A percentile compares a stretch with the other conserved stretches of the same genome.
Evolutionary conservation across 2,888 invertebrate genomes (phyloP).

Genomic region (Aelia acuminata): DNA sequence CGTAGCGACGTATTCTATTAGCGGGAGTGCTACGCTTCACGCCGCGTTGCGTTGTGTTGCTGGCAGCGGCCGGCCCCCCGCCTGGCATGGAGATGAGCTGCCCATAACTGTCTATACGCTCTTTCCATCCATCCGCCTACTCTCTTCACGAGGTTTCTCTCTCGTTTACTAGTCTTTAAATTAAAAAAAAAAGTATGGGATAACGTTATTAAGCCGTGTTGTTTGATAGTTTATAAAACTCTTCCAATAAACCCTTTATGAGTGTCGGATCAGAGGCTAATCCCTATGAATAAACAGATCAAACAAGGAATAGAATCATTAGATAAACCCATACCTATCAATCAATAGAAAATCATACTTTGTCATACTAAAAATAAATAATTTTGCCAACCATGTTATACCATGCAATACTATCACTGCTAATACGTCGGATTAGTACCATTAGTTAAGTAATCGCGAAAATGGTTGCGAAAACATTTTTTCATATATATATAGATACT

Average conservation of each 20-base stretch:
- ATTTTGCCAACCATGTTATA: too few relatives aligned
- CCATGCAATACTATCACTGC: too few relatives aligned
- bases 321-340: too few relatives aligned
- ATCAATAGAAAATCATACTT: too few relatives aligned
- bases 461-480: too few relatives aligned
- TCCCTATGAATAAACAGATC: not conserved
- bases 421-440: too few relatives aligned
- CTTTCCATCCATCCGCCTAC: not conserved
- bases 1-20: slow-evolving; percentile 42
- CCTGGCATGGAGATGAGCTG: slow-evolving; percentile 54
- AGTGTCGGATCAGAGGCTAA: not conserved
- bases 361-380: too few relatives aligned
- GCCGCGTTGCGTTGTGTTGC: too few relatives aligned
- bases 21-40: slow-evolving; percentile 20
- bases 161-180: not conserved
- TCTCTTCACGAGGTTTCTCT: slow-evolving; percentile 3
- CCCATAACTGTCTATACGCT: not conserved
- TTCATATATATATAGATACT: too few relatives aligned
- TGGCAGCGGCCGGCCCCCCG: not conserved
- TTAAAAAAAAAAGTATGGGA: not conserved
- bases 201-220: not conserved
- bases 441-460: too few relatives aligned
- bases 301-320: too few relatives aligned
- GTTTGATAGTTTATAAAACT: not conserved
- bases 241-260: not conserved